phyloP scores from a whole-genome alignment of 1,140 invertebrate species.

The Aphaenogaster floridana region DNA sequence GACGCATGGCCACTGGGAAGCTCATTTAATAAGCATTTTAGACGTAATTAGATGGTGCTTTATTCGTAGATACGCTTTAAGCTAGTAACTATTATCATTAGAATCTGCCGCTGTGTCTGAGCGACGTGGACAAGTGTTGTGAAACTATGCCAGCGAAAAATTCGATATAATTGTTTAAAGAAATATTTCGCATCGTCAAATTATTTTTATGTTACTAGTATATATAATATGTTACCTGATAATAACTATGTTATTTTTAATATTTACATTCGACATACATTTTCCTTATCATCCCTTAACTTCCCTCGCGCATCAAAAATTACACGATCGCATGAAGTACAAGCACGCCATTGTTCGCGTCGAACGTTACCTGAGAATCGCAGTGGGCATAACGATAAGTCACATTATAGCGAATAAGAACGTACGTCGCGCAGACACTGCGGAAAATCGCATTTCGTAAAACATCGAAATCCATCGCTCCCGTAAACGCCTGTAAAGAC shows the following conservation, averaged over 20 bases:
- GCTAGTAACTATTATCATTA: conserved; percentile 73
- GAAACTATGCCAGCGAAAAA: conserved; percentile 37
- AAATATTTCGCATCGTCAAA: not conserved
- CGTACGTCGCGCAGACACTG: conserved; percentile 46
- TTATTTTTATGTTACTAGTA: not conserved
- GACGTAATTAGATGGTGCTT: conserved; percentile 82
- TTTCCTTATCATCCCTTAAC: not conserved
- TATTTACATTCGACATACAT: not conserved
- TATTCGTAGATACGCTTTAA: conserved; percentile 82
- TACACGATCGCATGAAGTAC: conserved; percentile 5
- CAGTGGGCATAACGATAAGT: conserved; percentile 49
- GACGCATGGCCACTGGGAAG: conserved; percentile 63
- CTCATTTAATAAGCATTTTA: conserved; percentile 78
- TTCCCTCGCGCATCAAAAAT: not conserved
- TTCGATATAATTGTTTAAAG: not conserved
- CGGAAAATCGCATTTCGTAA: conserved; percentile 46
- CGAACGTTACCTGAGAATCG: conserved; percentile 37
- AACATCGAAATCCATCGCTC: conserved; percentile 60
- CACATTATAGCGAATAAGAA: conserved; percentile 61
- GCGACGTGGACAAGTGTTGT: conserved; percentile 67
- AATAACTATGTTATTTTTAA: not conserved
- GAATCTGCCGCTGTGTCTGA: conserved; percentile 64
- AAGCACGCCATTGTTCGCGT: conserved; percentile 12
- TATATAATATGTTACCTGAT: too few species aligned
- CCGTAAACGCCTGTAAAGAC: conserved; percentile 26